Evolutionary conservation across 2,888 invertebrate genomes (phyloP).

Genomic region (Drosophila basisetae): DNA sequence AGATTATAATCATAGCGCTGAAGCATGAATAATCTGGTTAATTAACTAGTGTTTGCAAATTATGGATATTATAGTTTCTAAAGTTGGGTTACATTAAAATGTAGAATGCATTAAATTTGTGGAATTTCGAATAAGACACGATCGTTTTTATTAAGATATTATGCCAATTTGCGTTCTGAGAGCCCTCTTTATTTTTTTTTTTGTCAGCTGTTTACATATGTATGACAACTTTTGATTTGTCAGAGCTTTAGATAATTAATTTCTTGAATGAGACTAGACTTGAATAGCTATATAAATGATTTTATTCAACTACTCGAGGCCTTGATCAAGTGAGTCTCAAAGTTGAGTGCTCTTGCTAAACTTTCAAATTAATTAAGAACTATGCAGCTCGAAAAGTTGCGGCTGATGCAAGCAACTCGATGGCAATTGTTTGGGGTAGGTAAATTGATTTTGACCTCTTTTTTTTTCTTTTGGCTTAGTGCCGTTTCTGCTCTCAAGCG

Average conservation of each 20-base stretch:
- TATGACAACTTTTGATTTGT: background rate
- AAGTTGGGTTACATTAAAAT: background rate
- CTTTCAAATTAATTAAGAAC: conserved; percentile 59
- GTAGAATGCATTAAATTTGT: background rate
- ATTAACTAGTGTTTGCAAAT: background rate
- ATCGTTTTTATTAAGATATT: background rate
- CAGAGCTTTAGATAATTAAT: background rate
- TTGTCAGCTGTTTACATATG: background rate
- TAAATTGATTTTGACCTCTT: conserved; percentile 58
- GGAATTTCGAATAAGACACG: background rate
- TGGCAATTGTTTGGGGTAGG: conserved; percentile 65
- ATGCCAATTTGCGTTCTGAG: background rate
- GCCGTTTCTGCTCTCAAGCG: conserved; percentile 36
- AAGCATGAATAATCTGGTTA: background rate
- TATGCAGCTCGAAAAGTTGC: conserved; percentile 53
- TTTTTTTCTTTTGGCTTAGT: conserved; percentile 20
- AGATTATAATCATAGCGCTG: background rate
- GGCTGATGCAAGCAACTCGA: conserved; percentile 42
- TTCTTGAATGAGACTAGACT: background rate
- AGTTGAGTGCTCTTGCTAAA: conserved; percentile 30
- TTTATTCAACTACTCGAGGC: background rate
- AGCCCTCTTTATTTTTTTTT: too few relatives aligned
- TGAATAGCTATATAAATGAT: conserved; percentile 12
- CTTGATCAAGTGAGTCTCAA: conserved; percentile 14
- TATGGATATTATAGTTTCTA: background rate